A percentile compares a stretch with the other conserved stretches of the same genome.
Evolutionary conservation across 1,140 invertebrate genomes (phyloP).

Genomic region (Tetramorium parvispinum): DNA sequence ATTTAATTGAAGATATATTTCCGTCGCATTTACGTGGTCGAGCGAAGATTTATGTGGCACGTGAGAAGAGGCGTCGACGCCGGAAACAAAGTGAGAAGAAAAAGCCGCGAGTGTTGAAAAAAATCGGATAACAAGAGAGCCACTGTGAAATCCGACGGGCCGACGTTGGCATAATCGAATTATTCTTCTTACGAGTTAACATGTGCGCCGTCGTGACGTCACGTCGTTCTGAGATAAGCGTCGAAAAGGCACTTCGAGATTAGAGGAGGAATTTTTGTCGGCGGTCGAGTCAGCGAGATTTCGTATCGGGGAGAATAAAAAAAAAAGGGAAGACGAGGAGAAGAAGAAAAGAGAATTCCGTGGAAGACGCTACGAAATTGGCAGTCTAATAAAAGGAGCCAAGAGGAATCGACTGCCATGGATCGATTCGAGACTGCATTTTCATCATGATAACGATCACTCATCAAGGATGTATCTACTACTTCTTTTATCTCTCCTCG

Average conservation of each 20-base stretch:
- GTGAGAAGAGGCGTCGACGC: slow-evolving; percentile 17
- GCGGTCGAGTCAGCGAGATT: slow-evolving; percentile 64
- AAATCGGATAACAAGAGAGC: slow-evolving; percentile 51
- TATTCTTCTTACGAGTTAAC: slow-evolving; percentile 68
- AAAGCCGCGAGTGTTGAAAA: slow-evolving; percentile 26
- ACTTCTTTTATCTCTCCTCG: slow-evolving; percentile 71
- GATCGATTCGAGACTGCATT: slow-evolving; percentile 76
- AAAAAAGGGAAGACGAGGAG: background rate
- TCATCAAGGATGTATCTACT: slow-evolving; percentile 76
- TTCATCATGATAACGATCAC: slow-evolving; percentile 76
- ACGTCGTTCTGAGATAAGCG: slow-evolving; percentile 68
- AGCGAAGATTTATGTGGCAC: slow-evolving; percentile 17
- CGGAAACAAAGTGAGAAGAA: slow-evolving; percentile 41
- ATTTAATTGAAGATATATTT: slow-evolving; percentile 15
- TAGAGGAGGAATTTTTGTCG: slow-evolving; percentile 62
- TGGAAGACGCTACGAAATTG: slow-evolving; percentile 72
- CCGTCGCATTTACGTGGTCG: background rate
- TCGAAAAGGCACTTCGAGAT: slow-evolving; percentile 60
- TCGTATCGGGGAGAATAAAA: slow-evolving; percentile 55
- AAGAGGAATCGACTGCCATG: slow-evolving; percentile 70
- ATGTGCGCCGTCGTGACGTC: slow-evolving; percentile 67
- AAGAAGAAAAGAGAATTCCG: slow-evolving; percentile 28
- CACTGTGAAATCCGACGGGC: slow-evolving; percentile 66
- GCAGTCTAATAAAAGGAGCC: slow-evolving; percentile 75
- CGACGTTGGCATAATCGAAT: slow-evolving; percentile 65